phyloP scores from a whole-genome alignment of 2,113 vertebrate species.

The Heloderma charlesbogerti region DNA sequence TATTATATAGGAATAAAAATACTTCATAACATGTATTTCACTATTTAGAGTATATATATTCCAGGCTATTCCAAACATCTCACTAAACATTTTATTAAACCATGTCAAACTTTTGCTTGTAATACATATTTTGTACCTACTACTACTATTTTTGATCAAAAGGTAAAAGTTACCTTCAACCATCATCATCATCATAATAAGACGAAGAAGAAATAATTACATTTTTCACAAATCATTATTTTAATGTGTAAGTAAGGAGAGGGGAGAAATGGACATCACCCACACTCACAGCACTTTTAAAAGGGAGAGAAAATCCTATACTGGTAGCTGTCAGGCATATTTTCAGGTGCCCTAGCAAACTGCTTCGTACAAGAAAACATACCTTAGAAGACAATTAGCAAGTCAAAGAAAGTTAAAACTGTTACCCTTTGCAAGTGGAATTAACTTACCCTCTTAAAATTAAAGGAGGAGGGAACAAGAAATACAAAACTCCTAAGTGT shows the following conservation, averaged over 20 bases:
- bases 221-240: constrained; percentile 63
- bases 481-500: constrained; percentile 39
- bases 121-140: constrained; percentile 62
- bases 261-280: constrained; percentile 49
- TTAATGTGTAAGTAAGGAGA: constrained; percentile 48
- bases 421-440: constrained; percentile 45
- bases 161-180: constrained; percentile 52
- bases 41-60: background rate
- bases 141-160: constrained; percentile 51
- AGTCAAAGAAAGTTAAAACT: constrained; percentile 57
- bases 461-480: constrained; percentile 25
- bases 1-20: constrained; percentile 35
- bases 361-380: constrained; percentile 42
- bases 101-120: constrained; percentile 68
- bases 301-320: constrained; percentile 21
- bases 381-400: constrained; percentile 46
- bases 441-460: constrained; percentile 58
- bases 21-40: constrained; percentile 49
- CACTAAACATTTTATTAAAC: constrained; percentile 59
- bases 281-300: constrained; percentile 29
- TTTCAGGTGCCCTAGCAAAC: constrained; percentile 59
- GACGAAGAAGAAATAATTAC: constrained; percentile 51
- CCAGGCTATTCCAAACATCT: constrained; percentile 55
- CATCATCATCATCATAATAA: constrained; percentile 22
- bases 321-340: constrained; percentile 34